Base-by-base conservation (phyloP, 2,113 vertebrate genomes). In the Choloepus hoffmanni region DNA sequence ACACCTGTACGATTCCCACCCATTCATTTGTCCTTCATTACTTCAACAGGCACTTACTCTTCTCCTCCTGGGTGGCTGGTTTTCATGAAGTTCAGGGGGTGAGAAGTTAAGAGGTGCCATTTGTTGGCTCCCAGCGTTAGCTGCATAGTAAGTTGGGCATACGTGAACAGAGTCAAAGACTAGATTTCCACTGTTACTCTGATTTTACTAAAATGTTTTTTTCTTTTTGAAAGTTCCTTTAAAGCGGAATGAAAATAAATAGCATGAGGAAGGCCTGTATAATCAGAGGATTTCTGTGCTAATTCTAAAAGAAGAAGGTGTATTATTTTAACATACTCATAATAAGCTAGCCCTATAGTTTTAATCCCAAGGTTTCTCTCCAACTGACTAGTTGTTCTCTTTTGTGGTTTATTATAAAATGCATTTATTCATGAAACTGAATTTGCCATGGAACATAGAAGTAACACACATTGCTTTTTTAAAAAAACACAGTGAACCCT, bases 321-420 rank as follows among this genome's bases (percentile, higher is more conserved):
- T 21, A 23, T 28, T 30, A 68, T 50, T 50, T n/a, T 67, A 84
- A 40, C 53, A 62, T 58, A 11, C 3, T n/a, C 58, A 28, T 0
- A 15, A 0, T 1, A 13, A 72, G 16, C 67, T 45, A 14, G 33
- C 28, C 85, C 5, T 16, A 8, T 63, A 79, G 7, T 13, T 19
- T 68, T 13, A 73, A 3, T 11, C 5, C 21, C 7, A 21, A 68
- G 18, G 45, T 68, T 82, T 23, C 7, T 1, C 30, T 36, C 1
- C 28, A 50, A 43, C 4, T 13, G 40, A 93, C n/a, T 55, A n/a
- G 6, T 74, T 43, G 48, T n/a, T 88, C 33, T 33, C 2, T 67
- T 70, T 90, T 74, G 18, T 62, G 77, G 89, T 36, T 87, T 92
- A 62, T 96, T 63, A 77, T 24, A 30, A 96, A 96, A 98, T 92